phyloP scores from a whole-genome alignment of 92 coral and sea anemone genomes.

The Scolanthus callimorphus region DNA sequence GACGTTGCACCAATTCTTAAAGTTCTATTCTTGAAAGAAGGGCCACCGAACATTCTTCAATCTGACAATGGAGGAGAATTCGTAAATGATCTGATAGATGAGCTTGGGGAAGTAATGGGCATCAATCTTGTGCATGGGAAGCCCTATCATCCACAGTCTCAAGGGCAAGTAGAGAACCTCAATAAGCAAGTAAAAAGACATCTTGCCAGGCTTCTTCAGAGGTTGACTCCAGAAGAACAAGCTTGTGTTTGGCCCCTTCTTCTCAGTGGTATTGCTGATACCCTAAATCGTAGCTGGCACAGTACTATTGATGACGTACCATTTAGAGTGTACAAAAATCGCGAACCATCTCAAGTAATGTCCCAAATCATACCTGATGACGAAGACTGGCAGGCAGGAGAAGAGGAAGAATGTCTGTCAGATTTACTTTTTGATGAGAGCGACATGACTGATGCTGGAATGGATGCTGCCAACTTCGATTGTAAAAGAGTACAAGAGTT shows the following conservation, averaged over 20 bases:
- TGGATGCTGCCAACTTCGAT: neutral
- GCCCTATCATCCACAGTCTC: slow-evolving; percentile 39
- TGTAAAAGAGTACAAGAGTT: neutral
- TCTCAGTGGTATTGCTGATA: slow-evolving; percentile 13
- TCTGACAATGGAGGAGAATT: slow-evolving; percentile 39
- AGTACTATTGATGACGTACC: slow-evolving; percentile 38
- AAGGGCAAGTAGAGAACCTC: slow-evolving; percentile 44
- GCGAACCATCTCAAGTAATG: slow-evolving; percentile 8
- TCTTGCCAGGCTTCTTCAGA: slow-evolving; percentile 15
- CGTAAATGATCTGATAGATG: slow-evolving; percentile 14
- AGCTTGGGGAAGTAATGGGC: slow-evolving; percentile 1
- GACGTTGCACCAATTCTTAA: slow-evolving; percentile 4
- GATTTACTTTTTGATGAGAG: neutral
- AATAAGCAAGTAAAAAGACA: slow-evolving; percentile 30
- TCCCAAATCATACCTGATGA: slow-evolving; percentile 24
- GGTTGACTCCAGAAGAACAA: slow-evolving; percentile 9
- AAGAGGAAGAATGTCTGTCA: neutral
- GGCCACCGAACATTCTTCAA: slow-evolving; percentile 20
- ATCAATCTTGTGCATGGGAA: slow-evolving; percentile 24
- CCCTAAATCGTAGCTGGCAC: slow-evolving; percentile 24
- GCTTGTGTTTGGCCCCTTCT: slow-evolving; percentile 31
- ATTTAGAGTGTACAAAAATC: slow-evolving; percentile 17
- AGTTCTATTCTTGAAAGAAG: slow-evolving; percentile 12
- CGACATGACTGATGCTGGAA: neutral
- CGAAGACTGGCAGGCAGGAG: neutral